phyloP scores from a whole-genome alignment of 2,888 invertebrate genomes.

The Spisula subtruncata region DNA sequence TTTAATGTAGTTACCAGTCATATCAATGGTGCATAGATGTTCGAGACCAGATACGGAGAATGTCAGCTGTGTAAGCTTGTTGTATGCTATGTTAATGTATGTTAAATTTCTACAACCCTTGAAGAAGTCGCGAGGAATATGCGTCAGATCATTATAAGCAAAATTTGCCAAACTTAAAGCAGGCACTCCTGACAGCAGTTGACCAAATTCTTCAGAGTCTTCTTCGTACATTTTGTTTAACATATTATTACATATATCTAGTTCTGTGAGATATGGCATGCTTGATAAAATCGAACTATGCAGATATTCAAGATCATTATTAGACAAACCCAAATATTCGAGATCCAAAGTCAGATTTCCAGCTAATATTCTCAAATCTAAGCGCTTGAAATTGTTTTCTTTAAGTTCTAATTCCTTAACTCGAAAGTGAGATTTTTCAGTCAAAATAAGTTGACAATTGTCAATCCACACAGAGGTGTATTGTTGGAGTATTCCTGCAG shows the following conservation, averaged over 20 bases:
- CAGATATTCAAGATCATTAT: background rate
- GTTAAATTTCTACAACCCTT: background rate
- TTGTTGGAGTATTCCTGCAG: background rate
- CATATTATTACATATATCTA: background rate
- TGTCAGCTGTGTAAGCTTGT: background rate
- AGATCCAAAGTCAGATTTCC: background rate
- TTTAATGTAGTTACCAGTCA: slow-evolving; percentile 18
- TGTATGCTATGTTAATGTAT: slow-evolving; percentile 18
- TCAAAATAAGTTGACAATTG: background rate
- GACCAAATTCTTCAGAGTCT: background rate
- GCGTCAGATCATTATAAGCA: background rate
- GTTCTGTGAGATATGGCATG: slow-evolving; percentile 4
- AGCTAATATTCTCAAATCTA: background rate
- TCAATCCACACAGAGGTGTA: background rate
- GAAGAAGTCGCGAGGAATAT: background rate
- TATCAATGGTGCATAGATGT: background rate
- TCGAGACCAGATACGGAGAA: background rate
- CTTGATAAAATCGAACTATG: background rate
- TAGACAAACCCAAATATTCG: background rate
- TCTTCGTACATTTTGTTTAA: slow-evolving; percentile 21
- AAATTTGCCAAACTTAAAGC: background rate
- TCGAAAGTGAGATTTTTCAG: background rate
- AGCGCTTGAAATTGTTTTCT: slow-evolving; percentile 21
- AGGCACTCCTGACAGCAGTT: background rate
- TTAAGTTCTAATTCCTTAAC: background rate